Base-by-base conservation (phyloP, 2,113 vertebrate species). In the Platanista minor region DNA sequence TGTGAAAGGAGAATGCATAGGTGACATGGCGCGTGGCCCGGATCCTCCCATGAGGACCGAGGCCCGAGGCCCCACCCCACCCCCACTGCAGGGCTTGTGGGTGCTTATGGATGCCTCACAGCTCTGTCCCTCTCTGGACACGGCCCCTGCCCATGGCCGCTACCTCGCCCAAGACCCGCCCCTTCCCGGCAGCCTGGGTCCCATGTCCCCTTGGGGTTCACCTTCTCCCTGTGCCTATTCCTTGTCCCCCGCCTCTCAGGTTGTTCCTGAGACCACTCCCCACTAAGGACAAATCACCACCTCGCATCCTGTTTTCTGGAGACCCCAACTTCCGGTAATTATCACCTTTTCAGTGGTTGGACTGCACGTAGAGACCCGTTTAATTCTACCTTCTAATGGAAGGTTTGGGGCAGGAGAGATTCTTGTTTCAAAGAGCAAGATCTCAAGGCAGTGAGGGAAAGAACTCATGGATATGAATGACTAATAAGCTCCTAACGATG, bases 81-180 rank as follows among this genome's bases (percentile, higher is more conserved):
- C n/a, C 0, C n/a, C 66, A 17, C 18, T 13, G 62, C 41, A 27
- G 49, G 39, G 12, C 31, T 3, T 23, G 12, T 7, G 25, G 52
- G 49, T 29, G 20, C 74, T 15, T 52, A 17, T 52, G 49, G 5
- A 12, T 8, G 36, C 66, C 10, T 82, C 61, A 33, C 8, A 15
- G 64, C 18, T 4, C 1, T 11, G 8, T 6, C 36, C 36, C 39
- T 39, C 64, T 29, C 64, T 57, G 31, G 31, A 8, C 21, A 23
- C 1, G 6, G 4, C 13, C 15, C 66, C 62, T 54, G 36, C 43
- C n/a, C n/a, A 4, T 52, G 18, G 11, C 6, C 4, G 5, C 8
- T 0, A 12, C 25, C 21, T 18, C 13, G 0, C 17, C 20, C 21
- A 1, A 1, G 59, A 1, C 66, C 3, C 0, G 2, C 10, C 41